A percentile compares a stretch with the other conserved stretches of the same genome.
Conservation (phyloP, 2,113 vertebrate genomes). For the Ictidomys tridecemlineatus region DNA sequence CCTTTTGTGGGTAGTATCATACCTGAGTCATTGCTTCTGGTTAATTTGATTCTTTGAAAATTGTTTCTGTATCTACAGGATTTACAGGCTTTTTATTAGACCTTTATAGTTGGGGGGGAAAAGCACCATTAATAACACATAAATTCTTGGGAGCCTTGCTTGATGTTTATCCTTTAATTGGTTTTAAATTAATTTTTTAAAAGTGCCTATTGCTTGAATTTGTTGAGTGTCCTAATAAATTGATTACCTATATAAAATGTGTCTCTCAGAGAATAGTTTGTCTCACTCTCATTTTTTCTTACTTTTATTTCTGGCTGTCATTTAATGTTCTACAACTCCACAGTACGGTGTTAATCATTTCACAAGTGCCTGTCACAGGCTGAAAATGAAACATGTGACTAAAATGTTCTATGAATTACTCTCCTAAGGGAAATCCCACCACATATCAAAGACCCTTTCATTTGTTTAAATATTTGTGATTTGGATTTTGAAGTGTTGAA, state of each 20-base stretch:
- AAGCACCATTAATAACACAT: conserved; percentile 43
- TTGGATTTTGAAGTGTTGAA: conserved; percentile 10
- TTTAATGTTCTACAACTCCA: conserved; percentile 16
- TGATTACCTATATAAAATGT: conserved; percentile 33
- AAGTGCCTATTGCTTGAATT: conserved; percentile 50
- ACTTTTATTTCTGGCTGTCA: conserved; percentile 54
- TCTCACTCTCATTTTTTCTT: background rate
- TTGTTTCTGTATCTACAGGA: conserved; percentile 25
- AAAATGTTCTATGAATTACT: conserved; percentile 2
- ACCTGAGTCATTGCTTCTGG: conserved; percentile 4
- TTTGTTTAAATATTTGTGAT: conserved; percentile 44
- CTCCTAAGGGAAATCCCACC: conserved; percentile 19
- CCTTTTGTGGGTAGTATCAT: background rate
- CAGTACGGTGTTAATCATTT: conserved; percentile 2
- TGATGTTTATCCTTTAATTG: conserved; percentile 69
- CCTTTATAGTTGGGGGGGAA: conserved; percentile 23
- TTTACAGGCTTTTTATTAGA: conserved; percentile 64
- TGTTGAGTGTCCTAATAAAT: conserved; percentile 50
- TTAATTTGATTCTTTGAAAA: conserved; percentile 53
- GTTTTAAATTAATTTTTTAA: conserved; percentile 64
- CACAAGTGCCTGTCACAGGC: conserved; percentile 8
- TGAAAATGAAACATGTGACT: conserved; percentile 36
- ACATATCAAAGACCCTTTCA: background rate
- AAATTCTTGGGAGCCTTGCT: conserved; percentile 18
- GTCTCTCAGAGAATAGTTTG: conserved; percentile 27